Evolutionary conservation across 1,140 invertebrate genomes (phyloP), one percentile per base, ranked within the genome.

Genomic region (Aplysia californica): DNA sequence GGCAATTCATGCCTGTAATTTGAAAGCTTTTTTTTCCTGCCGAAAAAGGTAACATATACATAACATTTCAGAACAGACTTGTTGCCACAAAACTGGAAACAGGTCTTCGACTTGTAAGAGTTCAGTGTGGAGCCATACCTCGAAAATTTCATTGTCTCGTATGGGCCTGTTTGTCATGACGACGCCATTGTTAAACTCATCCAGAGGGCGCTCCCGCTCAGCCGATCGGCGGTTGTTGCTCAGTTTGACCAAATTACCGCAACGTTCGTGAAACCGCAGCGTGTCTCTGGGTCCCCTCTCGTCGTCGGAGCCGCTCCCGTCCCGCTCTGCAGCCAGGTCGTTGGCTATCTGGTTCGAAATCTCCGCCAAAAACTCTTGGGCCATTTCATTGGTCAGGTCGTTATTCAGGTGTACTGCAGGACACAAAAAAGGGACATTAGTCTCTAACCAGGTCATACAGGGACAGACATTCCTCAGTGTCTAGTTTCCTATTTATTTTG

Each of bases 241-340:
- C n/a, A 98, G 90, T 87, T 96, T 97, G 0, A 98, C 95, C 50
- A 98, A 90, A 3, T 94, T 93, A 0, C 97, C 97, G 85, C 95
- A 96, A 70, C 95, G 92, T 55, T 95, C 93, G 88, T 98, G 96
- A 90, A 98, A 98, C 67, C 93, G 92, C 70, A 98, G 90, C n/a
- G 76, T 55, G 44, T 75, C 72, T 5, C 72, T 21, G 26, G 59
- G 35, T 21, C 38, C 44, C 21, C 31, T 41, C 20, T 67, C 50
- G n/a, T 78, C 76, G 20, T 78, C 76, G 5, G 75, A 76, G 44
- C 66, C 50, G 31, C 69, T 77, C 21, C 61, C 44, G 18, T 84
- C 82, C 59, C 77, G 81, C 67, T 77, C 84, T 58, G 79, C 80
- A 20, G 84, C 82, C 23, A 87, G 44, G 38, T 87, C 83, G 56